Percentiles rank a stretch among this genome's conserved stretches.
phyloP scores from a whole-genome alignment of 1,140 invertebrate species.

The Magallana angulata region DNA sequence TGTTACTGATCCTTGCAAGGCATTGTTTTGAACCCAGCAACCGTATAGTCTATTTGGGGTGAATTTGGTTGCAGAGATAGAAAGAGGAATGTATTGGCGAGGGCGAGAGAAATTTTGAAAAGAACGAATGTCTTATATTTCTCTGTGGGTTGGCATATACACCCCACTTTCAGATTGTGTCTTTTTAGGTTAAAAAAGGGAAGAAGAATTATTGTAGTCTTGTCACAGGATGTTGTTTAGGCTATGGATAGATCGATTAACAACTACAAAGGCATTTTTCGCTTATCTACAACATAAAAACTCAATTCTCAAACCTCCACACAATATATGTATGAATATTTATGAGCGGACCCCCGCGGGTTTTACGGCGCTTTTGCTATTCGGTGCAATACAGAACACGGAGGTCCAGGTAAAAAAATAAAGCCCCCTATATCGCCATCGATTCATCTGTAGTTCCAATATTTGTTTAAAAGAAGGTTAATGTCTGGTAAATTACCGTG shows the following conservation, averaged over 20 bases:
- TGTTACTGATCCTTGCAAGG: too few relatives aligned
- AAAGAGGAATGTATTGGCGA: too few relatives aligned
- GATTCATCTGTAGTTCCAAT: slow-evolving; percentile 14
- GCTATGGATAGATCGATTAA: slow-evolving; percentile 21
- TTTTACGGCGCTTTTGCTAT: slow-evolving; percentile 15
- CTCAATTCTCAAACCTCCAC: not conserved
- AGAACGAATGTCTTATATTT: not conserved
- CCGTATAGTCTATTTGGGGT: too few relatives aligned
- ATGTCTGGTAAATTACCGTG: not conserved
- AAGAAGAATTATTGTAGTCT: not conserved
- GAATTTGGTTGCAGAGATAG: too few relatives aligned
- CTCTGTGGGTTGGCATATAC: not conserved
- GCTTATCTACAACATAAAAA: not conserved
- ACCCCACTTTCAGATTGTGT: too few relatives aligned
- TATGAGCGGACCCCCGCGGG: not conserved
- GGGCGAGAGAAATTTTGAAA: too few relatives aligned
- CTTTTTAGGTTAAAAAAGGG: not conserved
- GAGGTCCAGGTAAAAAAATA: not conserved
- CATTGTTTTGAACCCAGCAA: too few relatives aligned
- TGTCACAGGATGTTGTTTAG: slow-evolving; percentile 5
- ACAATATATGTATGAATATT: slow-evolving; percentile 32
- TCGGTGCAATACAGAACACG: slow-evolving; percentile 7
- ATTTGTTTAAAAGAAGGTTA: not conserved
- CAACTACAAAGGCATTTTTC: slow-evolving; percentile 26
- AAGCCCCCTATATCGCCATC: not conserved